These are phyloP conservation scores for Bovichtus diacanthus DNA, from an alignment of 2,797 vertebrate species.

Conservation along the genomic window DNA sequence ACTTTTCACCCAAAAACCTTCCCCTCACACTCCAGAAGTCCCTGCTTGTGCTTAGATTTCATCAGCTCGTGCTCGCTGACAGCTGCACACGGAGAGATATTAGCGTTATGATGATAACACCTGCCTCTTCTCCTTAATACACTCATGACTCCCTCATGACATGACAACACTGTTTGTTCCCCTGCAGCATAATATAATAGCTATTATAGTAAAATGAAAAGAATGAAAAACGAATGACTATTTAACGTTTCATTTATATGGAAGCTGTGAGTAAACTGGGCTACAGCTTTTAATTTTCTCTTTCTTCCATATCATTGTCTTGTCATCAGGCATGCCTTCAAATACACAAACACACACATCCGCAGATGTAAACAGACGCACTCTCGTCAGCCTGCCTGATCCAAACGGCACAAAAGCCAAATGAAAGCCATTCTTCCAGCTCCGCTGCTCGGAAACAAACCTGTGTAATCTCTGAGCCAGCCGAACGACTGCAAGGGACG, in stretches of 20 bases:
- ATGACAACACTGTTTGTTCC: no score
- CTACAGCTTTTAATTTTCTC: conserved; percentile 20
- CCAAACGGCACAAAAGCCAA: conserved; percentile 23
- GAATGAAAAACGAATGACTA: no score
- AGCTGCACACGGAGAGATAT: no score
- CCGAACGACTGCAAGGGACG: conserved; percentile 36
- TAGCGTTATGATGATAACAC: no score
- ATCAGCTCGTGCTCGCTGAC: no score
- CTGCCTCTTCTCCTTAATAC: no score
- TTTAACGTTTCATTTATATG: conserved; percentile 4
- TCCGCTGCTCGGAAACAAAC: conserved; percentile 28
- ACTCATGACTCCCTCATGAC: no score
- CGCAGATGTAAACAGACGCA: conserved; percentile 9
- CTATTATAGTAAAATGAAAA: no score
- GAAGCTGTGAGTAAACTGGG: conserved; percentile 12
- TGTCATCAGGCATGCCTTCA: conserved; percentile 28
- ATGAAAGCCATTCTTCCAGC: conserved; percentile 20
- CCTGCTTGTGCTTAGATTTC: no score
- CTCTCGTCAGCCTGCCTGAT: neutral
- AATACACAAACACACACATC: conserved; percentile 14
- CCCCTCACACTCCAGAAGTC: no score
- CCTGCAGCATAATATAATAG: no score
- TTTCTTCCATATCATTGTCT: conserved; percentile 18
- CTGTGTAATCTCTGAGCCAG: conserved; percentile 27
- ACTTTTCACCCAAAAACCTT: no score